phyloP scores from a whole-genome alignment of 2,888 invertebrate genomes.

The Macrophya annulata region DNA sequence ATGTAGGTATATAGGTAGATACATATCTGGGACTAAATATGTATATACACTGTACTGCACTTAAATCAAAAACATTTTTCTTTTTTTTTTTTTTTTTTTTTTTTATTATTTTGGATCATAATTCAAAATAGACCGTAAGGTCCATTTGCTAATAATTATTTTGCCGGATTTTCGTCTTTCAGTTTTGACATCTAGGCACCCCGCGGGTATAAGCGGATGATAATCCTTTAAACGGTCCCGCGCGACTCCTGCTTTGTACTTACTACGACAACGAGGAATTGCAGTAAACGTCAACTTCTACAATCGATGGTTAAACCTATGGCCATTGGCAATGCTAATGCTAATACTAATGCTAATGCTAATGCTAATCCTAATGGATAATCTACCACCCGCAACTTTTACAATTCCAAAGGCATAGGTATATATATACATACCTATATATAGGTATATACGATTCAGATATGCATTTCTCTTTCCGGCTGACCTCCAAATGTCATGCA shows the following conservation, averaged over 20 bases:
- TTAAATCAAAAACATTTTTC: too few relatives aligned
- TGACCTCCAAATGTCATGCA: slow-evolving; percentile 15
- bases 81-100: not conserved
- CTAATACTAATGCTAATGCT: slow-evolving; percentile 35
- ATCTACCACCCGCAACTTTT: slow-evolving; percentile 36
- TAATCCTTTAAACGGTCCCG: slow-evolving; percentile 76
- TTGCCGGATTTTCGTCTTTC: slow-evolving; percentile 6
- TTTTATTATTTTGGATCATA: too few relatives aligned
- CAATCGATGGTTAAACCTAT: not conserved
- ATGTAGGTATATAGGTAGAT: too few relatives aligned
- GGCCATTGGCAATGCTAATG: not conserved
- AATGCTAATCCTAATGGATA: slow-evolving; percentile 48
- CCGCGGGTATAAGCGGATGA: slow-evolving; percentile 63
- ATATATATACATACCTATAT: not conserved
- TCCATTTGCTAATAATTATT: not conserved
- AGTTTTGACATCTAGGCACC: slow-evolving; percentile 36
- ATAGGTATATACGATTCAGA: not conserved
- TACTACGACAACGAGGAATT: not conserved
- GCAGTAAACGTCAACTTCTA: slow-evolving; percentile 34
- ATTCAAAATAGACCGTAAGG: not conserved
- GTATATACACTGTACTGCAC: too few relatives aligned
- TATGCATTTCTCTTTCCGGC: not conserved
- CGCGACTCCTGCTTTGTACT: slow-evolving; percentile 20
- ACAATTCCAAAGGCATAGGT: too few relatives aligned
- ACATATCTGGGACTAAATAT: too few relatives aligned